Percentiles rank a stretch among this genome's conserved stretches.
phyloP scores from a whole-genome alignment of 1,140 invertebrate species.

The Pararge aegeria region DNA sequence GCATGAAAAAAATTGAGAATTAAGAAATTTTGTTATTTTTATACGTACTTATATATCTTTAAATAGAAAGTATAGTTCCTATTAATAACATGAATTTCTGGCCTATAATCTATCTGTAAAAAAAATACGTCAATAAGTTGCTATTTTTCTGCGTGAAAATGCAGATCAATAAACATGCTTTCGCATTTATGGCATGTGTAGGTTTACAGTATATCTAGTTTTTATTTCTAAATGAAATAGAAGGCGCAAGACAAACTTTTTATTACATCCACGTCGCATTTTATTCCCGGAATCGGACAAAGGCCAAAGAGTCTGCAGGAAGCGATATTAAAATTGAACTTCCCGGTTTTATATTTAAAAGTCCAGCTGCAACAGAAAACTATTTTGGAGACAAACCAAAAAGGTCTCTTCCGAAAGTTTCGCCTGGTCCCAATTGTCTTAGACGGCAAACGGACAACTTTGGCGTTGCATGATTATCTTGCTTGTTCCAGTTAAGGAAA shows the following conservation, averaged over 20 bases:
- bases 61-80: too few species aligned
- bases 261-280: neutral
- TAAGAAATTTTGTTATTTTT: too few species aligned
- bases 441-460: neutral
- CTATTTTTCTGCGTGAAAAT: too few species aligned
- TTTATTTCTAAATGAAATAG: neutral
- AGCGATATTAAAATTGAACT: constrained; percentile 8
- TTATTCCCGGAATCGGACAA: neutral
- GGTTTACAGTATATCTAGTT: too few species aligned
- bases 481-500: neutral
- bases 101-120: too few species aligned
- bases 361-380: constrained; percentile 8
- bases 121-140: too few species aligned
- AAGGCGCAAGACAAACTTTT: neutral
- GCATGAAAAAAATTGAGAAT: too few species aligned
- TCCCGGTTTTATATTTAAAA: constrained; percentile 12
- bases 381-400: constrained; percentile 10
- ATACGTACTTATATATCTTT: too few species aligned
- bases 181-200: too few species aligned
- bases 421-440: constrained; percentile 1
- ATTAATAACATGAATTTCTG: too few species aligned
- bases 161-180: too few species aligned
- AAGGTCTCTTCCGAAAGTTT: neutral
- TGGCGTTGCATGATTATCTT: neutral
- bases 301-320: neutral